phyloP scores from a whole-genome alignment of 2,113 vertebrate genomes.

The Raja brachyura region DNA sequence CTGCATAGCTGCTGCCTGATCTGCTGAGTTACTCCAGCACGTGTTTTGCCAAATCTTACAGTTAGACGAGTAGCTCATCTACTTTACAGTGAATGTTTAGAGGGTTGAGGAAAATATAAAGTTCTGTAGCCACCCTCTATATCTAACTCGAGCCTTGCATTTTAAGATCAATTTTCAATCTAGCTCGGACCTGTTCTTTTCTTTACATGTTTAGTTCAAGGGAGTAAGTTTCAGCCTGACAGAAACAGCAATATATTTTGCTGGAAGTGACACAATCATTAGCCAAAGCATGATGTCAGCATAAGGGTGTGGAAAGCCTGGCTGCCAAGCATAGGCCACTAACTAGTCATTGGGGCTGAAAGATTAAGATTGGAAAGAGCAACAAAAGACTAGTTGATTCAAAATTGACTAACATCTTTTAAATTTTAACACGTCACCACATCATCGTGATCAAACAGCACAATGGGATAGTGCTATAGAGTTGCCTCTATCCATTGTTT shows the following conservation, averaged over 20 bases:
- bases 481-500: not conserved
- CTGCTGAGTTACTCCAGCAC: too few relatives aligned
- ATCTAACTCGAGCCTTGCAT: not conserved
- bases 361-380: not conserved
- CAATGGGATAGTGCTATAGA: too few relatives aligned
- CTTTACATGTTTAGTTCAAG: too few relatives aligned
- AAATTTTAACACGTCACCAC: not conserved
- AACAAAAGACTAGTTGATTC: not conserved
- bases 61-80: too few relatives aligned
- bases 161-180: not conserved
- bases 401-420: not conserved
- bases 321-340: not conserved
- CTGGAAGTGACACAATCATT: not conserved
- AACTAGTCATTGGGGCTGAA: not conserved
- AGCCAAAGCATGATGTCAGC: not conserved
- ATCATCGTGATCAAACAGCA: too few relatives aligned
- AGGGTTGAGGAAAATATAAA: not conserved
- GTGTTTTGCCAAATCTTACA: too few relatives aligned
- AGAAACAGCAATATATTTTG: not conserved
- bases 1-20: too few relatives aligned
- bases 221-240: too few relatives aligned
- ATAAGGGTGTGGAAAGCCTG: not conserved
- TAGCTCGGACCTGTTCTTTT: not conserved
- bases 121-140: not conserved
- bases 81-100: too few relatives aligned